A percentile compares a stretch with the other conserved stretches of the same genome.
These are phyloP conservation scores for Larimichthys polyactis DNA, from an alignment of 2,113 vertebrate genomes.

Conservation along the genomic window DNA sequence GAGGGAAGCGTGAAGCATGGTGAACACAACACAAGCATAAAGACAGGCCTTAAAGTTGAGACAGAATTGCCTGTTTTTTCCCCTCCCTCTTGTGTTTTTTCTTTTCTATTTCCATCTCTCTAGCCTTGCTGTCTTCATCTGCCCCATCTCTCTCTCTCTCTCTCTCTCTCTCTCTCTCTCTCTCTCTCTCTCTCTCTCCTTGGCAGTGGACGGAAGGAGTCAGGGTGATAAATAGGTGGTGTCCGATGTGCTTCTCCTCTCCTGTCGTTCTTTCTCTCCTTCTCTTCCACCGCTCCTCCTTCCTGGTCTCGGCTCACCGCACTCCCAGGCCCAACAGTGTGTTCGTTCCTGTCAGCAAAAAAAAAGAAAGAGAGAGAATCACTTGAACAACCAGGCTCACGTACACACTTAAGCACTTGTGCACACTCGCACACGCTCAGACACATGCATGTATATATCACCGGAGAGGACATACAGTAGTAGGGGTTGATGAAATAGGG, in stretches of 20 bases:
- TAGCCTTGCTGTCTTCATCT: constrained; percentile 62
- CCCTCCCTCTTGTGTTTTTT: no score
- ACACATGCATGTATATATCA: constrained; percentile 22
- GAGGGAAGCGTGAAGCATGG: constrained; percentile 47
- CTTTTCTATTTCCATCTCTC: constrained; percentile 41
- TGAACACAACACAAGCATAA: constrained; percentile 51
- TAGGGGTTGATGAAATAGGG: constrained; percentile 39
- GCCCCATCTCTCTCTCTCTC: constrained; percentile 33
- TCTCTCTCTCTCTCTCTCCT: constrained; percentile 49
- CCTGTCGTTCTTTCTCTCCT: constrained; percentile 68
- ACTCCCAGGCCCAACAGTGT: constrained; percentile 65
- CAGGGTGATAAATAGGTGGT: constrained; percentile 81
- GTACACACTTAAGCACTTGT: constrained; percentile 10
- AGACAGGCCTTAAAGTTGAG: constrained; percentile 63
- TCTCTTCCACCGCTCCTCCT: constrained; percentile 57
- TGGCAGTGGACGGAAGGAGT: constrained; percentile 72
- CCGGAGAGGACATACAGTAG: constrained; percentile 10
- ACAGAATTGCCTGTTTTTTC: constrained; percentile 34
- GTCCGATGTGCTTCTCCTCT: constrained; percentile 77
- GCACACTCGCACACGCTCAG: constrained; percentile 4
- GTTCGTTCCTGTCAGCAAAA: constrained; percentile 80
- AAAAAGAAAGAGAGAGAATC: constrained; percentile 49
- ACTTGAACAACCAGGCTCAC: constrained; percentile 63
- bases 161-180: constrained; percentile 51
- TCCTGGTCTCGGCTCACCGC: constrained; percentile 66